These are phyloP conservation scores for Calonectris borealis DNA, from an alignment of 2,113 vertebrate species.

Conservation along the genomic window DNA sequence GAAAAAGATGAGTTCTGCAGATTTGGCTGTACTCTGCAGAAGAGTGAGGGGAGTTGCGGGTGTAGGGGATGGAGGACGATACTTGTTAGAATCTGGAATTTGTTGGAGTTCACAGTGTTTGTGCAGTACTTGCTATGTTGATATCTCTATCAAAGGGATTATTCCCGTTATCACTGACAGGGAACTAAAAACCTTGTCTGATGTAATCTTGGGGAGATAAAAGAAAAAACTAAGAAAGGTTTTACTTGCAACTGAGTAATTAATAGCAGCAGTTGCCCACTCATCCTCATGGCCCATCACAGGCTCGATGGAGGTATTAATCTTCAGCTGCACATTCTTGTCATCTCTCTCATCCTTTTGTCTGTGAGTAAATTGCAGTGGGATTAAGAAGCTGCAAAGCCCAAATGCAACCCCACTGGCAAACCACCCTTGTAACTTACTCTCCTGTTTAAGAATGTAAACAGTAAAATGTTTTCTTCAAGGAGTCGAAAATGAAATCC, in stretches of 20 bases:
- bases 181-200: not conserved
- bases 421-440: not conserved
- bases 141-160: not conserved
- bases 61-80: not conserved
- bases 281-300: not conserved
- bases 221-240: not conserved
- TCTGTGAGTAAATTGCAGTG: not conserved
- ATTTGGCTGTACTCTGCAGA: not conserved
- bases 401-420: not conserved
- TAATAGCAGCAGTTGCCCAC: not conserved
- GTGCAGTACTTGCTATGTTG: not conserved
- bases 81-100: not conserved
- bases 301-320: not conserved
- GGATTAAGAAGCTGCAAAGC: not conserved
- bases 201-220: not conserved
- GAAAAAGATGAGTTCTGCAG: not conserved
- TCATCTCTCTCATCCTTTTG: not conserved
- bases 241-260: not conserved
- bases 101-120: not conserved
- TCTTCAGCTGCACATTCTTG: not conserved
- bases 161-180: not conserved
- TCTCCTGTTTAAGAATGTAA: not conserved
- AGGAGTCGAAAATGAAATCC: not conserved
- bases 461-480: not conserved
- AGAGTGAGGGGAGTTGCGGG: not conserved